phyloP scores from a whole-genome alignment of 2,797 vertebrate genomes.

The Decapterus maruadsi region DNA sequence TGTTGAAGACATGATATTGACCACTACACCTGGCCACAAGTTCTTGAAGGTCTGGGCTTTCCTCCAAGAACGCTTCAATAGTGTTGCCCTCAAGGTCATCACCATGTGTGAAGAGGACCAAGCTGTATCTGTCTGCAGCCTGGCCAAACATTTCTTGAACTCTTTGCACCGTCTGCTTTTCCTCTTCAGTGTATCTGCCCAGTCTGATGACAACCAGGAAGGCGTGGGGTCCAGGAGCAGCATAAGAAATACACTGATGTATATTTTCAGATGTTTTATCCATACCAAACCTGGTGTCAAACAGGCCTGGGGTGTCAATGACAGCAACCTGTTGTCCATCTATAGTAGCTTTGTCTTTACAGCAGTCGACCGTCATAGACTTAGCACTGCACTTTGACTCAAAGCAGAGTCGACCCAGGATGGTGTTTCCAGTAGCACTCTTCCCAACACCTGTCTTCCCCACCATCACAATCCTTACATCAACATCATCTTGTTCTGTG shows the following conservation, averaged over 20 bases:
- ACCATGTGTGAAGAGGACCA: constrained; percentile 32
- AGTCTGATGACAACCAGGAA: constrained; percentile 23
- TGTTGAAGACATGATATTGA: constrained; percentile 33
- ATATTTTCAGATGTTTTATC: neutral
- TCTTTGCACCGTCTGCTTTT: neutral
- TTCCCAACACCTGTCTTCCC: constrained; percentile 27
- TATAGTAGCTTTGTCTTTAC: fast-evolving
- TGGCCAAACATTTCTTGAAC: constrained; percentile 32
- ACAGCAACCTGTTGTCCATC: neutral
- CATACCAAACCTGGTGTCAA: constrained; percentile 25
- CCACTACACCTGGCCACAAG: constrained; percentile 7
- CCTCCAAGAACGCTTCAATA: neutral
- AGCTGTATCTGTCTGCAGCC: constrained; percentile 35
- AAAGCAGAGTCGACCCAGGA: constrained; percentile 14
- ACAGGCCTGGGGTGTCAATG: constrained; percentile 35
- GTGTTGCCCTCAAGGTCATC: neutral
- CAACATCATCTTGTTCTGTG: too few relatives aligned
- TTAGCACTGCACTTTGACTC: neutral
- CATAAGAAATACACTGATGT: neutral
- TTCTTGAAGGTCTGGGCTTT: neutral
- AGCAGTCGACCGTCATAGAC: neutral
- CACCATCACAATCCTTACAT: constrained; percentile 22
- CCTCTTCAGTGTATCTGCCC: constrained; percentile 21
- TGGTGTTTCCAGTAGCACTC: constrained; percentile 28
- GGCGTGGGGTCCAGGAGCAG: constrained; percentile 32